Base-by-base conservation (phyloP, 2,888 invertebrate genomes). In the Orthosia gothica region DNA sequence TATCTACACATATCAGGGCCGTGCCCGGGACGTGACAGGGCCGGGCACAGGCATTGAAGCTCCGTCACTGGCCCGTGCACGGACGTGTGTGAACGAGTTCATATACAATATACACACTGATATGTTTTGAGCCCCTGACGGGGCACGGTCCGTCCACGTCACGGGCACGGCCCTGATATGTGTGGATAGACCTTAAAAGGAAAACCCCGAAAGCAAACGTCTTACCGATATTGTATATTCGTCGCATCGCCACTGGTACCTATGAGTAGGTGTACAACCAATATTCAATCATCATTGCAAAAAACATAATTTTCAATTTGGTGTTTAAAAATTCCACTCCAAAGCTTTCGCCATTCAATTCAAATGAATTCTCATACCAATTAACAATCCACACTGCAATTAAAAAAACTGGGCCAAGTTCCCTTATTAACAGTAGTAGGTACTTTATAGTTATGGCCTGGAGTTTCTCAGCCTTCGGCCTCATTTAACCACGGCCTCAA, bases 381-480 rank as follows among this genome's bases (percentile, higher is more conserved):
- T 70, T 81, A 81, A 66, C 26, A n/a, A 68, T 65, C 63, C 32
- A 58, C 32, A 62, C 26, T 32, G 47, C 58, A 83, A 79, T 79
- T 73, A 64, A 73, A 79, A n/a, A 79, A 69, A 73, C 50, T 81
- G 67, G 84, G 74, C 55, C 83, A 73, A 79, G 52, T 61, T 26
- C 66, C 70, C 20, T 59, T 57, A 62, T 59, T 75, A 47, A 68
- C 40, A 52, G 23, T 55, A 47, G 62, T 63, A 50, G 23, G 20
- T 47, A 72, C 32, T 5, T 54, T 15, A 15, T 55, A 47, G 58
- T 58, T 58, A 71, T 23, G 55, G 59, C 52, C 52, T 54, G 45
- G 23, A 68, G 62, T 55, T 71, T 54, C 54, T 20, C 62, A 63
- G 50, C 66, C 45, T 63, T 58, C 13, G 45, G 55, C 50, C 18